A percentile compares a stretch with the other conserved stretches of the same genome.
Conservation (phyloP, 1,140 invertebrate species). For the Orussus abietinus region DNA sequence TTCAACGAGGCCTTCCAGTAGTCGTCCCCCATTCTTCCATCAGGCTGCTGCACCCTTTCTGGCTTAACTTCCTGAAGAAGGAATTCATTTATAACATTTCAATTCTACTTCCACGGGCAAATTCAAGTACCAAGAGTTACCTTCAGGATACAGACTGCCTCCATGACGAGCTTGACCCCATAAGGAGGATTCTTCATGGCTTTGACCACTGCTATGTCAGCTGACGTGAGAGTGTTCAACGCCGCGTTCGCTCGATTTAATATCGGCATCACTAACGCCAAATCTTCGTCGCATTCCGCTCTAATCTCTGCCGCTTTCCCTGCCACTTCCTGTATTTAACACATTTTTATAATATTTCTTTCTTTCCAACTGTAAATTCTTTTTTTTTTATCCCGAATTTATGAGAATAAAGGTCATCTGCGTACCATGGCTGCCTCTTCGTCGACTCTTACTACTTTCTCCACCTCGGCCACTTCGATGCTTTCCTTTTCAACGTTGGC, state of each 20-base stretch:
- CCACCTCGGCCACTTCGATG: conserved; percentile 76
- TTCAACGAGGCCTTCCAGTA: conserved; percentile 92
- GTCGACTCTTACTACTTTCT: conserved; percentile 62
- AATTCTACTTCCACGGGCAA: too few species aligned
- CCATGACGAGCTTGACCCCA: conserved; percentile 92
- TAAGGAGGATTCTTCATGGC: conserved; percentile 97
- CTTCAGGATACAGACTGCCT: conserved; percentile 91
- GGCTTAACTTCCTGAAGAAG: conserved; percentile 72
- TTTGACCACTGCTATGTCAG: conserved; percentile 93
- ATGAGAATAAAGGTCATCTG: not conserved
- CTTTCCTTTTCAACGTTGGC: conserved; percentile 78
- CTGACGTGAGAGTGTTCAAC: conserved; percentile 84
- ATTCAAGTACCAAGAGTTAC: conserved; percentile 51
- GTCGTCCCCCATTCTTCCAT: conserved; percentile 80
- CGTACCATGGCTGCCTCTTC: conserved; percentile 58
- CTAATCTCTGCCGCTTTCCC: conserved; percentile 83
- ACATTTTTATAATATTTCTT: not conserved
- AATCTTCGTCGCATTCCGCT: conserved; percentile 90
- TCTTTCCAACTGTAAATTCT: not conserved
- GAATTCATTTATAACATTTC: conserved; percentile 11
- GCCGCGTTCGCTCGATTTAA: conserved; percentile 85
- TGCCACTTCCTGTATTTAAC: conserved; percentile 33
- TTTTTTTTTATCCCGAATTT: not conserved
- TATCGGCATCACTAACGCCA: conserved; percentile 91
- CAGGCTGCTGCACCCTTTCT: conserved; percentile 66